Evolutionary conservation across 2,888 invertebrate species (phyloP), one percentile per base, ranked within the genome.

Genomic region (Melanargia galathea): DNA sequence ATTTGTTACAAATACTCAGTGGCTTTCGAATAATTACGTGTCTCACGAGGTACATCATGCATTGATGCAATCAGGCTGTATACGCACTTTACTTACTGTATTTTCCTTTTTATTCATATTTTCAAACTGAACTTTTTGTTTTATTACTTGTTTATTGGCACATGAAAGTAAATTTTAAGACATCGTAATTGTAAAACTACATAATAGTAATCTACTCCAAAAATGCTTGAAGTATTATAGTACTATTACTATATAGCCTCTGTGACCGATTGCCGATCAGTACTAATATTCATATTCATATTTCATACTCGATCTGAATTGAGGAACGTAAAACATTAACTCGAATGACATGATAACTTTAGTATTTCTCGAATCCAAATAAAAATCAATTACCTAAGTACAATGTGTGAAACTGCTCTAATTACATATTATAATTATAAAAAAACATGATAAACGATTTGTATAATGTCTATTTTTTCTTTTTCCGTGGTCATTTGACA

Each of bases 141-240:
- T 76, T 70, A 76, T 73, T 77, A 84, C 83, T 86, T 87, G 91
- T 91, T 91, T 91, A 91, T 91, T 83, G 84, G 91, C 91, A 91
- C 91, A 91, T 91, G 91, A 88, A 90, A 86, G 87, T 90, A 86
- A 83, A 75, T 56, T 58, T 52, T 72, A 74, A 74, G 63, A 68
- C 75, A 75, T 73, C 76, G 72, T 77, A 73, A 77, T 74, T 69
- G 71, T 70, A 66, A 54, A 74, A 64, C 67, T 63, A 71, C 74
- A 71, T 69, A 24, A 58, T 58, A 61, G n/a, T 77, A 77, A 70
- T 75, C 64, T 75, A 73, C 63, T 70, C 75, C 76, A 73, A 58
- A 75, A 70, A 73, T 75, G 74, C 69, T 73, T 74, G 75, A 72
- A 69, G 66, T 49, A 49, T 33, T 75, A 26, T 26, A n/a, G n/a